Evolutionary conservation across 1,140 invertebrate genomes (phyloP), one percentile per base, ranked within the genome.

Genomic region (Akabosia matsudoensis): DNA sequence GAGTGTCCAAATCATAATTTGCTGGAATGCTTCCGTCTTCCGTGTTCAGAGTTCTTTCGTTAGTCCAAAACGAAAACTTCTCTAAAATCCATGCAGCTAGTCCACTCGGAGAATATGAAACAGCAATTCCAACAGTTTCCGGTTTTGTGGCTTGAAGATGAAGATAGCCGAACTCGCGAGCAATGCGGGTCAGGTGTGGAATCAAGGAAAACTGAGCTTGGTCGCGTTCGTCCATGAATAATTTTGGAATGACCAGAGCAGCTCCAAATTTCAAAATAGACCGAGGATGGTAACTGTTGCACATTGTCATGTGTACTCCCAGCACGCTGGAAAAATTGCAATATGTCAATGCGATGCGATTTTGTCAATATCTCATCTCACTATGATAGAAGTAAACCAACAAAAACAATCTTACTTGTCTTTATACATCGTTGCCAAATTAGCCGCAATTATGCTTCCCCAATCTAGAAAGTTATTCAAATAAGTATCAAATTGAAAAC

Each of bases 101-200:
- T 0, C 91, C 92, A 0, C 88, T 86, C 0, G 94, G 94, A 33
- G 85, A 85, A 71, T 33, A 51, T 76, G 73, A 74, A 22, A 79
- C 33, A 0, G 64, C 73, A 24, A 67, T 24, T 0, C 78, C 93
- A 76, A 96, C 86, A 18, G 95, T 97, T 83, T 97, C 94, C 13
- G 95, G 95, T 84, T 96, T 96, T 0, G 92, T 94, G 1, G 92
- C 87, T 85, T 97, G 95, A 33, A 97, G 84, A 82, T 95, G 92
- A 3, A 74, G 7, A 34, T 83, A 78, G 70, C 74, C 74, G 10
- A 56, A 30, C 22, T 74, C 74, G 1, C 74, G 16, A 33, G 37
- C 1, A 22, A 28, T 1, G 18, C 34, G n/a, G 1, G 30, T 64
- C 1, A 74, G 18, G 45, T 33, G 18, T 28, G 26, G 1, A 18